Evolutionary conservation across 2,797 vertebrate species (phyloP).

Genomic region (Alcedo atthis): DNA sequence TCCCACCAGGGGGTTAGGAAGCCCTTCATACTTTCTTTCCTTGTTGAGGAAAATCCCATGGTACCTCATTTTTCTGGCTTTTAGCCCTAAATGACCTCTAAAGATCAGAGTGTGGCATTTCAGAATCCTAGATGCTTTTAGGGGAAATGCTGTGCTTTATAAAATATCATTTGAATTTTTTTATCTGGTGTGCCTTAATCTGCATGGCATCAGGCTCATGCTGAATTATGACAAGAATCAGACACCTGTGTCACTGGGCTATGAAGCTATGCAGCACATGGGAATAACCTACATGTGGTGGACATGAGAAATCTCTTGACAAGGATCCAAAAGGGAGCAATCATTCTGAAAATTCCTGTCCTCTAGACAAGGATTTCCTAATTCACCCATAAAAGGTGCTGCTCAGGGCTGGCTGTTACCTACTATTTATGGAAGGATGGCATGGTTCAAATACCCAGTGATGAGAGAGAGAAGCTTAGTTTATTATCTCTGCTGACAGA

Average conservation of each 20-base stretch:
- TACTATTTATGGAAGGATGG: neutral
- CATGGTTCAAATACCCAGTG: neutral
- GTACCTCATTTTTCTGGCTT: neutral
- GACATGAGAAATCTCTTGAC: neutral
- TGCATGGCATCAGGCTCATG: accelerated
- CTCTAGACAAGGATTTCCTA: neutral
- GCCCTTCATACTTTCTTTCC: neutral
- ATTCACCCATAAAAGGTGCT: neutral
- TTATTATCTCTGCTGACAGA: neutral
- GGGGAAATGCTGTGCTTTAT: neutral
- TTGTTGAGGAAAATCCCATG: neutral
- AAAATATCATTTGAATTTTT: neutral
- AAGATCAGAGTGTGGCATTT: neutral
- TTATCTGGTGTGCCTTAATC: neutral
- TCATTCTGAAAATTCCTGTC: neutral
- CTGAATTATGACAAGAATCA: neutral
- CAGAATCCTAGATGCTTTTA: neutral
- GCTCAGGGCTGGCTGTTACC: neutral
- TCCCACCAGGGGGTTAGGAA: accelerated
- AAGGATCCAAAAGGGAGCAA: neutral
- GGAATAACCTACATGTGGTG: neutral
- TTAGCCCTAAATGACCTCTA: neutral
- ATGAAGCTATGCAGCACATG: neutral
- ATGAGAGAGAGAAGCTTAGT: neutral
- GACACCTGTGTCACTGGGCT: neutral